Percentiles rank a stretch among this genome's conserved stretches.
Evolutionary conservation across 2,113 vertebrate species (phyloP).

Genomic region (Cathartes aura): DNA sequence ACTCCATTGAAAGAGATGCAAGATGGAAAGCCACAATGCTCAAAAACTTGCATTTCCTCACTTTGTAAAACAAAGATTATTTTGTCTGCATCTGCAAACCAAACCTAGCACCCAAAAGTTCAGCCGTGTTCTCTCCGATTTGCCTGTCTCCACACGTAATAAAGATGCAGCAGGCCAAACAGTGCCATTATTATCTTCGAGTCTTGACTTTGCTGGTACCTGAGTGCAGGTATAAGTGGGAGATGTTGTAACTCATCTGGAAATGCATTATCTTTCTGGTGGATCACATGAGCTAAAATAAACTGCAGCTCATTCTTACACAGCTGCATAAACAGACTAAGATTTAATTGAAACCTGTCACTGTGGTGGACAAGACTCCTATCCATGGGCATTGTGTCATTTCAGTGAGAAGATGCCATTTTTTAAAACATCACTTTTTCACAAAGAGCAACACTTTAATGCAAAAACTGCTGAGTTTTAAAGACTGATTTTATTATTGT

Average conservation of each 20-base stretch:
- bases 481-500: neutral
- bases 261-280: neutral
- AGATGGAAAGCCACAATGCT: neutral
- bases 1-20: neutral
- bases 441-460: neutral
- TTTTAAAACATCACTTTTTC: neutral
- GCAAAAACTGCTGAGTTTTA: neutral
- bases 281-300: neutral
- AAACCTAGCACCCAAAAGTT: neutral
- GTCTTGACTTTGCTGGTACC: constrained; percentile 17
- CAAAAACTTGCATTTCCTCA: neutral
- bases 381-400: neutral
- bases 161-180: neutral
- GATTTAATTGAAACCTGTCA: neutral
- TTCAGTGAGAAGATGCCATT: neutral
- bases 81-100: neutral
- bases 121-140: neutral
- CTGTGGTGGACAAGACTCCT: neutral
- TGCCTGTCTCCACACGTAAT: neutral
- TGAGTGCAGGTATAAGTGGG: neutral
- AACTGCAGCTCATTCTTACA: neutral
- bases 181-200: neutral
- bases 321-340: neutral
- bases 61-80: neutral
- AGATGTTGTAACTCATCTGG: neutral